phyloP scores from a whole-genome alignment of 2,113 vertebrate genomes.

The Callionymus lyra region DNA sequence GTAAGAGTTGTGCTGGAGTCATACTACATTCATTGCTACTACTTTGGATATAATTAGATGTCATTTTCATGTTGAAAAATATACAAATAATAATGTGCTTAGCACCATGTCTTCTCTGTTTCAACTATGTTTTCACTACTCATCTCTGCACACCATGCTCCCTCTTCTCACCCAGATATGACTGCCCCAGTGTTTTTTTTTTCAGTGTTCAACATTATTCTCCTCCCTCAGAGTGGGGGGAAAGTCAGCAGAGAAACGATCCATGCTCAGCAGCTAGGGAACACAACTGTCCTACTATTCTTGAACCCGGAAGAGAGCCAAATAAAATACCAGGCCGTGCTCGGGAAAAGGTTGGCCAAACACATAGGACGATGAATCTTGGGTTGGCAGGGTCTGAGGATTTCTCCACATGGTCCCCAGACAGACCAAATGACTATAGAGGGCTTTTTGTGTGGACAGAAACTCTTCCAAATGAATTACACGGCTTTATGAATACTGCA shows the following conservation, averaged over 20 bases:
- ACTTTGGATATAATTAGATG: no score
- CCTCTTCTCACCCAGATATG: conserved; percentile 25
- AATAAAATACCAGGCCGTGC: conserved; percentile 82
- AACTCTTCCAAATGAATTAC: conserved; percentile 72
- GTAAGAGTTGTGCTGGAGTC: no score
- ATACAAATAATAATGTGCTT: conserved; percentile 1
- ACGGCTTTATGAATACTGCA: conserved; percentile 75
- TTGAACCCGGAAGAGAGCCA: conserved; percentile 67
- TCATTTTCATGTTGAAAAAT: no score
- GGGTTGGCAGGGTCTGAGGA: conserved; percentile 66
- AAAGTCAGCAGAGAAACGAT: conserved; percentile 81
- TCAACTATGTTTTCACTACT: conserved; percentile 13
- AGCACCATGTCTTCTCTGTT: conserved; percentile 12
- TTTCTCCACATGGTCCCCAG: conserved; percentile 71
- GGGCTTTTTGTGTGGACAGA: conserved; percentile 75
- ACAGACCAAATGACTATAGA: conserved; percentile 76
- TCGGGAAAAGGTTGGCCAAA: conserved; percentile 83
- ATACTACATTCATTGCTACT: no score
- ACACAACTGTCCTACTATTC: conserved; percentile 86
- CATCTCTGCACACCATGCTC: conserved; percentile 11
- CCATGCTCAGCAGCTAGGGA: conserved; percentile 63
- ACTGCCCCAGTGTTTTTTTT: conserved; percentile 22
- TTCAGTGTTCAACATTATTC: conserved; percentile 1
- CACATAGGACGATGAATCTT: conserved; percentile 78
- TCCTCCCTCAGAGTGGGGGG: conserved; percentile 45